Evolutionary conservation across 2,113 vertebrate species (phyloP).

Genomic region (Alectura lathami): DNA sequence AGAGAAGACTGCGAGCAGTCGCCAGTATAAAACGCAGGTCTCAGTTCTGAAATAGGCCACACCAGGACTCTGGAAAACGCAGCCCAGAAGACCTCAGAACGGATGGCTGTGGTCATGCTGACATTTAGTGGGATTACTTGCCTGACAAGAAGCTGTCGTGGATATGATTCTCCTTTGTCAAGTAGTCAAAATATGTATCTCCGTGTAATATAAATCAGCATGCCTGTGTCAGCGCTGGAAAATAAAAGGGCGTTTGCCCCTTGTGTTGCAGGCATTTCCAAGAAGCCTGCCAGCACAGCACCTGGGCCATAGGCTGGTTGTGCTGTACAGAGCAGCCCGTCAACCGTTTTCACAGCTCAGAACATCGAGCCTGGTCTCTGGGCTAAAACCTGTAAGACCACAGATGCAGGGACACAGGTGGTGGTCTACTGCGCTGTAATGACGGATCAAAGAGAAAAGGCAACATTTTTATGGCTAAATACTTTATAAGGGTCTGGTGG

Average conservation of each 20-base stretch:
- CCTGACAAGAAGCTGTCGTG: neutral
- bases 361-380: neutral
- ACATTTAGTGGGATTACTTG: neutral
- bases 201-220: neutral
- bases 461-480: neutral
- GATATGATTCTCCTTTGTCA: conserved; percentile 22
- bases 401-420: neutral
- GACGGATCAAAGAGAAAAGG: neutral
- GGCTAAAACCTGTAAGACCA: neutral
- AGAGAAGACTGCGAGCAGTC: neutral
- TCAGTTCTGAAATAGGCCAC: neutral
- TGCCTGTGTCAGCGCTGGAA: neutral
- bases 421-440: neutral
- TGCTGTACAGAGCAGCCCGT: neutral
- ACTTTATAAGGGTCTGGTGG: neutral
- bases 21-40: neutral
- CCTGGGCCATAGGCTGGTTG: neutral
- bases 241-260: neutral
- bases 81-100: neutral
- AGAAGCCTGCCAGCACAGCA: accelerated
- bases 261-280: neutral
- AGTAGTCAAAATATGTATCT: conserved; percentile 29
- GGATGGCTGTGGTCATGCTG: neutral
- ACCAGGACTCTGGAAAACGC: neutral
- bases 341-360: neutral